These are phyloP conservation scores for Chymomyza costata DNA, from an alignment of 1,140 invertebrate species.

Conservation along the genomic window DNA sequence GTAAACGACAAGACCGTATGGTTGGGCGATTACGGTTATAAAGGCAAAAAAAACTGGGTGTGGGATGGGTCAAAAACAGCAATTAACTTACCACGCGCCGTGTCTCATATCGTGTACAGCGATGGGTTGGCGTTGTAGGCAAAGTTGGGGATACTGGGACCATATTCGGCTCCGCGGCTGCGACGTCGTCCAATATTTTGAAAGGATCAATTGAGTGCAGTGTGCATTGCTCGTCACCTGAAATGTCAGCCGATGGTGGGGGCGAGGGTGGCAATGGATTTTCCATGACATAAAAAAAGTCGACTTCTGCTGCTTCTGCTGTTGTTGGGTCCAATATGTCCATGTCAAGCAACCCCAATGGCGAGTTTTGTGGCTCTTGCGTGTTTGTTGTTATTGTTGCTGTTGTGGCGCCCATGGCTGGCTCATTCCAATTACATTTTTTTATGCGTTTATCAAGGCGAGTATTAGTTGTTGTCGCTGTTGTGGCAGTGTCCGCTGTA, in stretches of 20 bases:
- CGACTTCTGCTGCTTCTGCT: conserved; percentile 45
- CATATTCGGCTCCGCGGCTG: too few species aligned
- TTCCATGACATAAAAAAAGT: conserved; percentile 63
- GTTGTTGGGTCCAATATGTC: conserved; percentile 19
- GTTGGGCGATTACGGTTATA: conserved; percentile 10
- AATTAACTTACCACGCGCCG: conserved; percentile 66
- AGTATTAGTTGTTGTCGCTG: conserved; percentile 21
- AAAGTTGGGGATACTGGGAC: neutral
- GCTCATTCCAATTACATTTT: conserved; percentile 34
- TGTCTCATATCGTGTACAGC: conserved; percentile 55
- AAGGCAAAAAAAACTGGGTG: conserved; percentile 8
- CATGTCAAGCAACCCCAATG: conserved; percentile 17
- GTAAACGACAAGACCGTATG: conserved; percentile 20
- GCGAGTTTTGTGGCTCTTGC: neutral
- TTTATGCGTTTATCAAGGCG: conserved; percentile 34
- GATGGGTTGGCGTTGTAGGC: too few species aligned
- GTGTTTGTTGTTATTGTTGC: too few species aligned
- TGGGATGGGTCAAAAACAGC: conserved; percentile 15
- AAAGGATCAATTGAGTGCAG: conserved; percentile 46
- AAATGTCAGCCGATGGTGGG: conserved; percentile 45
- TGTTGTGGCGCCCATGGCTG: conserved; percentile 6
- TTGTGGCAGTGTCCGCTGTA: neutral
- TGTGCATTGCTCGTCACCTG: conserved; percentile 29
- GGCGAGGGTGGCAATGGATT: conserved; percentile 62
- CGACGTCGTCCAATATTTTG: conserved; percentile 37